Evolutionary conservation across 2,888 invertebrate genomes (phyloP).

Genomic region (Thymelicus acteon): DNA sequence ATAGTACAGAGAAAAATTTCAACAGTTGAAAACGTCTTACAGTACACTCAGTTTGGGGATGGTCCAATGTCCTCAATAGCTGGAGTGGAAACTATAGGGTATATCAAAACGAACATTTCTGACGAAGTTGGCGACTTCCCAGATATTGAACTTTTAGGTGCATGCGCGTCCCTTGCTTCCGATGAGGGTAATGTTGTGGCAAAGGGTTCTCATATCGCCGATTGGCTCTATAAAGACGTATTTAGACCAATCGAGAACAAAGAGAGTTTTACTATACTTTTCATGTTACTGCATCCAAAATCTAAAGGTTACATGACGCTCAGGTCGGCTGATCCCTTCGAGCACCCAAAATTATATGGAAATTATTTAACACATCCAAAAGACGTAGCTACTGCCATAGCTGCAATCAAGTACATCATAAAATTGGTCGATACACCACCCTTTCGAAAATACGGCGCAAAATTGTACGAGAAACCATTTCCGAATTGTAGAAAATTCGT

Average conservation of each 20-base stretch:
- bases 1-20: slow-evolving; percentile 59
- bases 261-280: slow-evolving; percentile 78
- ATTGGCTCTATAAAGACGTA: slow-evolving; percentile 71
- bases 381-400: slow-evolving; percentile 85
- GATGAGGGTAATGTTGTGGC: slow-evolving; percentile 79
- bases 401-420: slow-evolving; percentile 84
- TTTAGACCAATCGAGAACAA: slow-evolving; percentile 70
- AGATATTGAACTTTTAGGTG: slow-evolving; percentile 87
- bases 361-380: slow-evolving; percentile 88
- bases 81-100: slow-evolving; percentile 85
- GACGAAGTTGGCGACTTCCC: slow-evolving; percentile 82
- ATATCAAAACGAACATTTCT: slow-evolving; percentile 84
- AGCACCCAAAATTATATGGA: slow-evolving; percentile 88
- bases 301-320: slow-evolving; percentile 88
- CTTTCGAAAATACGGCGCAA: slow-evolving; percentile 86
- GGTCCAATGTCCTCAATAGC: slow-evolving; percentile 83
- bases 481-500: slow-evolving; percentile 80
- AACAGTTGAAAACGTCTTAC: slow-evolving; percentile 61
- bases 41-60: slow-evolving; percentile 70
- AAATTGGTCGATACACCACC: slow-evolving; percentile 83
- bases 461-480: slow-evolving; percentile 79
- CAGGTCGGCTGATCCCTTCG: slow-evolving; percentile 86
- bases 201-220: slow-evolving; percentile 67
- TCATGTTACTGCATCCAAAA: slow-evolving; percentile 86
- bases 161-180: slow-evolving; percentile 83